Evolutionary conservation across 2,797 vertebrate genomes (phyloP).

Genomic region (Microtus agrestis): DNA sequence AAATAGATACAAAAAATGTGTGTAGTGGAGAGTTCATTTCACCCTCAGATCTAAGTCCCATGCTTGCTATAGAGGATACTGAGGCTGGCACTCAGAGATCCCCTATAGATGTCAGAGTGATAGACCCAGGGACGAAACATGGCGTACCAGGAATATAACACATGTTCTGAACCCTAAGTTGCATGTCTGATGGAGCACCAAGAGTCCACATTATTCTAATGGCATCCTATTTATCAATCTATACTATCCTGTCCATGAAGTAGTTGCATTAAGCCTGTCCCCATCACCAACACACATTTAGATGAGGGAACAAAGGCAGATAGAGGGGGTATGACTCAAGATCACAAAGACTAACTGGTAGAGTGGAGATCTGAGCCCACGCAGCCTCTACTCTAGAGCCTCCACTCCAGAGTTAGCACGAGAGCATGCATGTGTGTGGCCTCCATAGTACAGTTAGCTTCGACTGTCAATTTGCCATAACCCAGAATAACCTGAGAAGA

Average conservation of each 20-base stretch:
- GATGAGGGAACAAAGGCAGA: not conserved
- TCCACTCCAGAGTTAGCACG: not conserved
- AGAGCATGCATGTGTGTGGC: not conserved
- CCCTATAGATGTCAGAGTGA: not conserved
- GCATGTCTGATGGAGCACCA: fast-evolving
- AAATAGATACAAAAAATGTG: no score
- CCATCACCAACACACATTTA: not conserved
- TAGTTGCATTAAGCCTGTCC: not conserved
- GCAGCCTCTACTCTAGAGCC: not conserved
- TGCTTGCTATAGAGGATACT: no score
- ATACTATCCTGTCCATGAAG: no score
- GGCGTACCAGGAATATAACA: fast-evolving
- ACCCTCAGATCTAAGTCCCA: no score
- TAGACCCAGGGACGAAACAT: not conserved
- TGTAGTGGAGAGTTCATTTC: no score
- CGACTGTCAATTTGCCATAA: not conserved
- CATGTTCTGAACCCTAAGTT: not conserved
- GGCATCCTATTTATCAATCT: not conserved
- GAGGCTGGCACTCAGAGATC: no score
- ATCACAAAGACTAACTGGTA: not conserved
- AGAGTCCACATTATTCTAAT: fast-evolving
- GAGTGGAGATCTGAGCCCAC: not conserved
- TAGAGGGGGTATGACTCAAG: not conserved
- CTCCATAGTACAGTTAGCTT: not conserved
- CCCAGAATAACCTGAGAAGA: not conserved